Conservation (phyloP, 2,113 vertebrate genomes). For the Rhadina sibilatrix region DNA sequence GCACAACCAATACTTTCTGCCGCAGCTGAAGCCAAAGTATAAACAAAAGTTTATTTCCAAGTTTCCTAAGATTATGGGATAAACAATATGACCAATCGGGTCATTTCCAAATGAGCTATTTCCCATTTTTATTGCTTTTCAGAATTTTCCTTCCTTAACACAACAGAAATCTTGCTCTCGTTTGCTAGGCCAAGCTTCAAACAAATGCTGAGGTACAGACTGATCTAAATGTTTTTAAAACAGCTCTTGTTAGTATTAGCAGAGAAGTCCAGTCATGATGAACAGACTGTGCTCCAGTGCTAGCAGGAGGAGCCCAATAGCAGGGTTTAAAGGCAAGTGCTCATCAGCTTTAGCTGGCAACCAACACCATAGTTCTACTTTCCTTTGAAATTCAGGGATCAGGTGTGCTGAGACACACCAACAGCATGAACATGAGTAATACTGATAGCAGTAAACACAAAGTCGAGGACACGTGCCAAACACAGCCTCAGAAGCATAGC, state of each 20-base stretch:
- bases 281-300: neutral
- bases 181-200: neutral
- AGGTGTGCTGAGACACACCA: neutral
- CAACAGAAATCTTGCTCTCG: neutral
- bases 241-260: neutral
- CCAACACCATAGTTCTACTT: neutral
- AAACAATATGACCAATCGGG: neutral
- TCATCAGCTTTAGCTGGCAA: neutral
- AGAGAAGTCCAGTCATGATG: neutral
- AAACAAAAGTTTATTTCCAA: neutral
- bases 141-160: neutral
- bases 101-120: neutral
- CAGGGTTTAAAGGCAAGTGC: neutral
- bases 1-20: neutral
- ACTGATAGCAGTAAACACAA: neutral
- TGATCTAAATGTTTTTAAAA: neutral
- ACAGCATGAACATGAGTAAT: neutral
- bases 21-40: neutral
- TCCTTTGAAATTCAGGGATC: neutral
- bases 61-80: neutral
- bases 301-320: neutral
- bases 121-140: neutral
- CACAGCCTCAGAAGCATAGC: neutral
- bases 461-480: fast-evolving
- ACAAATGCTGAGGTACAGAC: neutral